Evolutionary conservation across 1,140 invertebrate species (phyloP), one percentile per base, ranked within the genome.

Genomic region (Anthonomus grandis): DNA sequence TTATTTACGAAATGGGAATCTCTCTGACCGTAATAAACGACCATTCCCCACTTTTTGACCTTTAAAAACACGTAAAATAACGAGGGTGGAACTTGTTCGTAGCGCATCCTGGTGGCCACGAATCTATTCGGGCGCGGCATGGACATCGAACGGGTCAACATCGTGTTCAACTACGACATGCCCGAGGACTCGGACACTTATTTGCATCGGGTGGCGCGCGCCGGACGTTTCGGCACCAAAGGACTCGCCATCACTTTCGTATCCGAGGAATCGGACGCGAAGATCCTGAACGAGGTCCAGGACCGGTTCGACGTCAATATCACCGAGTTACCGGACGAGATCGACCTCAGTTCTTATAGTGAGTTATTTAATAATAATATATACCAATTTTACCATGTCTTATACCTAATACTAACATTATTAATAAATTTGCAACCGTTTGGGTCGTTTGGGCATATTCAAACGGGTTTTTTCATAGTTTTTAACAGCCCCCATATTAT

Each of bases 131-230:
- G 97, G 17, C 83, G 97, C 65, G 93, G 93, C 53, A 96, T 96
- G 92, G 93, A 95, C 78, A 96, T 96, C 75, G 91, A 94, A 76
- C 75, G 97, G 76, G 97, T 99, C 0, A 99, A 99, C 75, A 99
- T 99, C 75, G 97, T 99, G 0, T 98, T 99, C 71, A 99, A 99
- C 74, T 99, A 99, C 73, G 97, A 99, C 70, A 99, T 99, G 96
- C 97, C 97, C 5, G 97, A 99, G 79, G 93, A 98, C 78, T 97
- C 96, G 0, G 97, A 99, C 69, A 99, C 97, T 0, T 99, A 99
- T 71, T 78, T 99, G 37, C 97, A 99, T 78, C 83, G 97, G 75
- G 97, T 99, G 34, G 97, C 97, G 0, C 82, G 96, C 70, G 97
- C 97, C 64, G 96, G 96, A 53, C 83, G 95, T 65, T 99, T 98